These are phyloP conservation scores for Elgaria multicarinata DNA, from an alignment of 2,113 vertebrate species.

Conservation along the genomic window DNA sequence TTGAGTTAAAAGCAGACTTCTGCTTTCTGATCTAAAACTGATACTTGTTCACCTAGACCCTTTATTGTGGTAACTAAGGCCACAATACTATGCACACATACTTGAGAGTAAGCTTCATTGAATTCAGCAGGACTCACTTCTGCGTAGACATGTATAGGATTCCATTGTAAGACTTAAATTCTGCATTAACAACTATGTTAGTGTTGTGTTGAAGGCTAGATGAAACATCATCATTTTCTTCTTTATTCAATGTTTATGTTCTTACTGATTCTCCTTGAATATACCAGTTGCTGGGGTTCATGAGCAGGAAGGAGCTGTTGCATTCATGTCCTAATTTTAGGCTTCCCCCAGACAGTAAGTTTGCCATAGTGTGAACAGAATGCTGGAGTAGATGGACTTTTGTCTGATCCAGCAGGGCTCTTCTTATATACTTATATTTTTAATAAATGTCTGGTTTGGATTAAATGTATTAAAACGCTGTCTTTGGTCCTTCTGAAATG, in stretches of 20 bases:
- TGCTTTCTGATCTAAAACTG: neutral
- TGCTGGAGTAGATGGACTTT: no score
- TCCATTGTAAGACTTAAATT: neutral
- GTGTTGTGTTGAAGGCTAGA: neutral
- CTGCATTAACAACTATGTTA: neutral
- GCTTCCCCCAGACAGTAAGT: no score
- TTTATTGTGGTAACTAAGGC: neutral
- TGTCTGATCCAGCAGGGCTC: no score
- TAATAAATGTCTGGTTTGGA: neutral
- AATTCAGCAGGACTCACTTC: neutral
- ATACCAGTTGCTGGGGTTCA: no score
- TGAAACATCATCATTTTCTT: neutral
- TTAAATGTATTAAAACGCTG: neutral
- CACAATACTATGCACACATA: neutral
- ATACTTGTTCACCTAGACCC: neutral
- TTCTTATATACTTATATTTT: neutral
- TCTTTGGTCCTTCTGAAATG: neutral
- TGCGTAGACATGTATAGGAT: neutral
- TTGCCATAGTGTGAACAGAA: no score
- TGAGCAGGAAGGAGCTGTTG: no score
- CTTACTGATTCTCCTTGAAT: neutral
- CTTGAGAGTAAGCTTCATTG: neutral
- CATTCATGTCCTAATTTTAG: no score
- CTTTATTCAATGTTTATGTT: neutral
- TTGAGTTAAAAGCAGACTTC: neutral